Evolutionary conservation across 2,797 vertebrate species (phyloP).

Genomic region (Tachyglossus aculeatus): DNA sequence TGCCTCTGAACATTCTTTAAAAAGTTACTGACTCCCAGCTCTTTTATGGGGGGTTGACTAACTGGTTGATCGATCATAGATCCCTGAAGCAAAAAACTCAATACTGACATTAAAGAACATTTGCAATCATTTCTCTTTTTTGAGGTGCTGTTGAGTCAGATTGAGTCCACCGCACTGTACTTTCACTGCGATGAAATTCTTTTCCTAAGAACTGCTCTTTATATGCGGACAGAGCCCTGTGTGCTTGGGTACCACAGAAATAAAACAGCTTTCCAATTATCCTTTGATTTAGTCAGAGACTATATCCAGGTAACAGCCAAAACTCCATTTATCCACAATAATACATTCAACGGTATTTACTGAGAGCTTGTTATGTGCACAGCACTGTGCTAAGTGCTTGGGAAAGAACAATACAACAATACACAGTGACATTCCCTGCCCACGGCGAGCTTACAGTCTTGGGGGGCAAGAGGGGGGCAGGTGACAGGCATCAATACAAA

Average conservation of each 20-base stretch:
- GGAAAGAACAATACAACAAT: no score
- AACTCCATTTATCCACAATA: no score
- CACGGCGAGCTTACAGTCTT: no score
- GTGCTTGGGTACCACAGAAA: conserved; percentile 2
- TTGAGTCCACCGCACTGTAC: neutral
- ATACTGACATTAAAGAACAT: conserved; percentile 11
- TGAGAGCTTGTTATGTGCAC: no score
- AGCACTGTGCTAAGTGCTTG: no score
- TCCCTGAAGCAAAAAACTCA: neutral
- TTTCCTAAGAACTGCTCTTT: conserved; percentile 25
- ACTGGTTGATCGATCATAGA: neutral
- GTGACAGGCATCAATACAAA: no score
- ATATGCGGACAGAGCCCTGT: neutral
- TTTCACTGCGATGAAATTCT: neutral
- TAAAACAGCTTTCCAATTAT: neutral
- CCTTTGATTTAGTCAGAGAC: neutral
- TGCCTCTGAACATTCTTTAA: neutral
- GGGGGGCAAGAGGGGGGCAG: no score
- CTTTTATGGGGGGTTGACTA: neutral
- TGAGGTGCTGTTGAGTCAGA: neutral
- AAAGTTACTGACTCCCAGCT: neutral
- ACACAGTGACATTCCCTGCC: no score
- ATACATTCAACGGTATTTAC: no score
- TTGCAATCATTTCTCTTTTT: neutral
- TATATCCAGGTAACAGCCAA: no score